phyloP scores from a whole-genome alignment of 2,888 invertebrate species.

The Endotricha flammealis region DNA sequence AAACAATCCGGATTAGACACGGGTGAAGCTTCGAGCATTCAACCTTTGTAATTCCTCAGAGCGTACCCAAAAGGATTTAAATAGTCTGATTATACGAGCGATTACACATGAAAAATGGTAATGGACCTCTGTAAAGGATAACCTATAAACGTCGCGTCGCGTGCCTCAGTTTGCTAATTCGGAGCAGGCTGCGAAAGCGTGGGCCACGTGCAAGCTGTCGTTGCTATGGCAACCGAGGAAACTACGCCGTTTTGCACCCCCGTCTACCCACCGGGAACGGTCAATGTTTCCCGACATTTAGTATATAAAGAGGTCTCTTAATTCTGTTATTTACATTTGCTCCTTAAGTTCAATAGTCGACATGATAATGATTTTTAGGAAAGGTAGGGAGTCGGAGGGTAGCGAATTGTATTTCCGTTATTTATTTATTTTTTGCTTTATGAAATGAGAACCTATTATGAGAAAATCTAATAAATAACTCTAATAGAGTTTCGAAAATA shows the following conservation, averaged over 20 bases:
- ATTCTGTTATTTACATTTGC: conserved; percentile 28
- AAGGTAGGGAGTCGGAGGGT: too few relatives aligned
- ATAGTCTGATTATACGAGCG: conserved; percentile 33
- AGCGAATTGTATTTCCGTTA: too few relatives aligned
- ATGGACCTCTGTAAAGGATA: conserved; percentile 43
- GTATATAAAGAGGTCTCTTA: conserved; percentile 29
- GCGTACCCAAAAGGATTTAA: conserved; percentile 30
- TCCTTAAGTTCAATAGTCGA: not conserved
- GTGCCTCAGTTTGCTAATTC: conserved; percentile 49
- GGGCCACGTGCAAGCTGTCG: conserved; percentile 66
- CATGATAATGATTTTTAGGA: not conserved
- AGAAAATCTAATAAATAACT: too few relatives aligned
- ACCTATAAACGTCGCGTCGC: conserved; percentile 41
- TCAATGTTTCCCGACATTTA: conserved; percentile 31
- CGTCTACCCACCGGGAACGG: conserved; percentile 31
- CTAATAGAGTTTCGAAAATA: too few relatives aligned
- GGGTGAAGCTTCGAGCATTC: too few relatives aligned
- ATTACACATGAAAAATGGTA: conserved; percentile 44
- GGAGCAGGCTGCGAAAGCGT: conserved; percentile 43
- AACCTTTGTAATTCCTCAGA: too few relatives aligned
- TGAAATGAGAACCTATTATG: too few relatives aligned
- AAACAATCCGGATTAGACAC: conserved; percentile 18
- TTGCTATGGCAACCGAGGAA: conserved; percentile 67
- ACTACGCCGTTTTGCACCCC: conserved; percentile 55
- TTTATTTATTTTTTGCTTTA: too few relatives aligned